These are phyloP conservation scores for Anoplophora glabripennis DNA, from an alignment of 1,140 invertebrate genomes.

Conservation along the genomic window DNA sequence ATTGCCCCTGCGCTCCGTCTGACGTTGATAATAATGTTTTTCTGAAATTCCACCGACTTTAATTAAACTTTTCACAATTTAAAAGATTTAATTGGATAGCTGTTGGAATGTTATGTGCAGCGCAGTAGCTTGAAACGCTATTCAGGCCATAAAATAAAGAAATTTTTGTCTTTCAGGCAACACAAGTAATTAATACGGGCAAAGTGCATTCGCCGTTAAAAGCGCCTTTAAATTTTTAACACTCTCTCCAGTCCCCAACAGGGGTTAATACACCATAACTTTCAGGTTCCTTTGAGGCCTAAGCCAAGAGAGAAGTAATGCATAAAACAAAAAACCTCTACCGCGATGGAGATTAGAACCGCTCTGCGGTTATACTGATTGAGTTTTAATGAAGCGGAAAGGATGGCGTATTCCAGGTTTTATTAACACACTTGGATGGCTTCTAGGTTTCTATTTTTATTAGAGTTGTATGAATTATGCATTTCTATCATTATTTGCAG, in stretches of 20 bases:
- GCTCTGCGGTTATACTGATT: constrained; percentile 1
- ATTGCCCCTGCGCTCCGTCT: too few species aligned
- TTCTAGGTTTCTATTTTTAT: too few species aligned
- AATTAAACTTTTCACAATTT: not conserved
- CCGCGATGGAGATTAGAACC: not conserved
- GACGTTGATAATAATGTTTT: not conserved
- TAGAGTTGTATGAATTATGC: too few species aligned
- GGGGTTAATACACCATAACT: not conserved
- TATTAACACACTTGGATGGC: too few species aligned
- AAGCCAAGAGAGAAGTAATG: not conserved
- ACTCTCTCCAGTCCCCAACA: too few species aligned
- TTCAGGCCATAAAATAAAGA: too few species aligned
- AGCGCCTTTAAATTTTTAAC: too few species aligned
- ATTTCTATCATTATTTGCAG: too few species aligned
- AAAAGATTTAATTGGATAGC: not conserved
- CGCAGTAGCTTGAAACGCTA: too few species aligned
- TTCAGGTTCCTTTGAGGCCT: constrained; percentile 2
- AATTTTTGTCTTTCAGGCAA: too few species aligned
- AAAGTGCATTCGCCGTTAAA: too few species aligned
- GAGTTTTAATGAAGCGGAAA: constrained; percentile 9
- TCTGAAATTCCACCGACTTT: not conserved
- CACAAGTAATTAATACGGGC: too few species aligned
- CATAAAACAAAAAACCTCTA: not conserved
- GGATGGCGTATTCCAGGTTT: not conserved
- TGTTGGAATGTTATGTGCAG: not conserved